Evolutionary conservation across 2,797 vertebrate genomes (phyloP).

Genomic region (Platyrinchus mystaceus): DNA sequence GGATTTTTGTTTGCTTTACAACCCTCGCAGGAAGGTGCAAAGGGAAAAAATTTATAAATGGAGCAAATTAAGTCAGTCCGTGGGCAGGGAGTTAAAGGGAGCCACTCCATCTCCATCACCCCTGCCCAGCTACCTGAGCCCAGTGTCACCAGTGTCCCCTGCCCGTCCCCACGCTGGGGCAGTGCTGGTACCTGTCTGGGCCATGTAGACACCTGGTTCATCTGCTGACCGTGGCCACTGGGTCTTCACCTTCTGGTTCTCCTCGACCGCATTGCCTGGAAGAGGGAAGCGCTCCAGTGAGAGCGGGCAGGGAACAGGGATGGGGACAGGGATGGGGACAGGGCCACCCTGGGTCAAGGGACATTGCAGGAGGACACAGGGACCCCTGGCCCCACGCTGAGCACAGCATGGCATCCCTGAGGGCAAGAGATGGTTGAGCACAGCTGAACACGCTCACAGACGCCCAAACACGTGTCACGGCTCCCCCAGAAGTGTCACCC

Average conservation of each 20-base stretch:
- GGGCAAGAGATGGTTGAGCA: background rate
- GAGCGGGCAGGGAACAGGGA: background rate
- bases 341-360: fast-evolving
- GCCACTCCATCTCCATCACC: background rate
- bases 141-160: background rate
- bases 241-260: constrained; percentile 96
- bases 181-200: constrained; percentile 90
- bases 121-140: background rate
- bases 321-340: background rate
- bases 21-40: constrained; percentile 48
- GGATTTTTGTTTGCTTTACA: constrained; percentile 49
- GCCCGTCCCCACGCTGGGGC: fast-evolving
- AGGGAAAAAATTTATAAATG: constrained; percentile 50
- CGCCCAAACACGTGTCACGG: fast-evolving
- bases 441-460: background rate
- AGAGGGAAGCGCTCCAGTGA: constrained; percentile 40
- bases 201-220: constrained; percentile 96
- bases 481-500: background rate
- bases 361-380: too few relatives aligned
- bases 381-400: background rate
- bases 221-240: constrained; percentile 96
- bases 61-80: constrained; percentile 34
- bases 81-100: background rate
- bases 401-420: fast-evolving
- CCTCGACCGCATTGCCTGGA: constrained; percentile 85